phyloP scores from a whole-genome alignment of 2,888 invertebrate genomes.

The Philereme vetulata region DNA sequence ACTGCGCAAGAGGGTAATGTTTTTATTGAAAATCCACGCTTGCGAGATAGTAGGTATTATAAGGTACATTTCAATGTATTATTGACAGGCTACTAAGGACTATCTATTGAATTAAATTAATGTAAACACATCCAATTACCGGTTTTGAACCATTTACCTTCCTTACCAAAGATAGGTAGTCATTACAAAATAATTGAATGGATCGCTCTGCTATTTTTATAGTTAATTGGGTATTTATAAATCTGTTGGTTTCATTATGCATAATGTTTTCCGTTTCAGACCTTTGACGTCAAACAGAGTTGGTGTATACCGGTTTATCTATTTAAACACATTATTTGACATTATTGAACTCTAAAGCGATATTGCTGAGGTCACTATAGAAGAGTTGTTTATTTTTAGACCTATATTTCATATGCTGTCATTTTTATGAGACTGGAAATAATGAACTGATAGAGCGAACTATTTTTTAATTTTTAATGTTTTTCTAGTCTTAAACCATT shows the following conservation, averaged over 20 bases:
- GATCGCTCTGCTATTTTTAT: conserved; percentile 16
- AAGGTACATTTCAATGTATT: no score
- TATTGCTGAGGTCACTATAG: conserved; percentile 27
- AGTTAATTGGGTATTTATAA: conserved; percentile 13
- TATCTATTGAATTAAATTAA: no score
- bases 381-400: conserved; percentile 23
- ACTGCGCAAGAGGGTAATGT: no score
- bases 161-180: background rate
- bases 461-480: no score
- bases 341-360: conserved; percentile 37
- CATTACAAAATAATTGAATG: conserved; percentile 3
- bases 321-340: conserved; percentile 45
- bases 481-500: no score
- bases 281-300: conserved; percentile 47
- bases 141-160: conserved; percentile 9
- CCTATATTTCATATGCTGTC: conserved; percentile 2
- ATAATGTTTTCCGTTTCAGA: conserved; percentile 33
- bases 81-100: no score
- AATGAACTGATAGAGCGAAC: no score
- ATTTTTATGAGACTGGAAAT: no score
- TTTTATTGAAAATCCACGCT: no score
- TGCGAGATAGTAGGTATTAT: no score
- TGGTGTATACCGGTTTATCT: conserved; percentile 49
- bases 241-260: conserved; percentile 20
- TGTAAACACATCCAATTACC: background rate